These are phyloP conservation scores for Geotrupes spiniger DNA, from an alignment of 2,888 invertebrate species.

Conservation along the genomic window DNA sequence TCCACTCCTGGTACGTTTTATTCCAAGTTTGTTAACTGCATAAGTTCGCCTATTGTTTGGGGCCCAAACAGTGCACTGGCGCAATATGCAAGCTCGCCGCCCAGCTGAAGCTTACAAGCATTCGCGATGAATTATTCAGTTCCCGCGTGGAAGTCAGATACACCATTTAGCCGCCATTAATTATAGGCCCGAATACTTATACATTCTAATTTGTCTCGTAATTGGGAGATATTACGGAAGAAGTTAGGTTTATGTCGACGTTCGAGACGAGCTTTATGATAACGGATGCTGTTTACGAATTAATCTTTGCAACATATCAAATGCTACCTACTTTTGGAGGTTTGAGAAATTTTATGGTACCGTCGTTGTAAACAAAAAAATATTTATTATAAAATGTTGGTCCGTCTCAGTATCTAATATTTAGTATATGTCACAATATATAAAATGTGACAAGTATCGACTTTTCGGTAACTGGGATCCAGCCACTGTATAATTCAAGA, in stretches of 20 bases:
- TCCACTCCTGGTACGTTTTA: slow-evolving; percentile 14
- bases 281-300: too few relatives aligned
- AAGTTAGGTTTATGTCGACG: background rate
- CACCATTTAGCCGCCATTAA: slow-evolving; percentile 11
- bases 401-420: too few relatives aligned
- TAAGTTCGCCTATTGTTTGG: slow-evolving; percentile 21
- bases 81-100: slow-evolving; percentile 1
- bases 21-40: slow-evolving; percentile 23
- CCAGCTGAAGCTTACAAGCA: slow-evolving; percentile 1
- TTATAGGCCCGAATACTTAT: slow-evolving; percentile 14
- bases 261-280: background rate
- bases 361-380: too few relatives aligned
- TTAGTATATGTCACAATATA: too few relatives aligned
- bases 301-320: too few relatives aligned
- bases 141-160: slow-evolving; percentile 4
- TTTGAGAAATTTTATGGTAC: too few relatives aligned
- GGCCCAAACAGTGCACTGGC: slow-evolving; percentile 1
- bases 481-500: too few relatives aligned
- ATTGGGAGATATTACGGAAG: slow-evolving; percentile 14
- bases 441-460: too few relatives aligned
- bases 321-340: too few relatives aligned
- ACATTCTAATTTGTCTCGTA: slow-evolving; percentile 16
- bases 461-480: too few relatives aligned
- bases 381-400: too few relatives aligned
- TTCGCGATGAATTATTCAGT: slow-evolving; percentile 12